phyloP scores from a whole-genome alignment of 2,888 invertebrate genomes.

The Pyrrhia umbra region DNA sequence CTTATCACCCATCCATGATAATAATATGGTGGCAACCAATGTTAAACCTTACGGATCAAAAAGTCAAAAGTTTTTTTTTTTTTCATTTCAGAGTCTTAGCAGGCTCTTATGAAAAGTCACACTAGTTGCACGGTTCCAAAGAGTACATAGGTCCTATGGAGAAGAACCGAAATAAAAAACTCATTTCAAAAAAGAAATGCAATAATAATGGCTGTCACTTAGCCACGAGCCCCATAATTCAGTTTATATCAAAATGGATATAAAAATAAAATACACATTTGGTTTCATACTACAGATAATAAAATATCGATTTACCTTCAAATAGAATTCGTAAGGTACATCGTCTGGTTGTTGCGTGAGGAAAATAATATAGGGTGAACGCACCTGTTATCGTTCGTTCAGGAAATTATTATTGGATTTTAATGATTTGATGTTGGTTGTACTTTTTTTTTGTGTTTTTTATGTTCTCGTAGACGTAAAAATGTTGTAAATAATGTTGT shows the following conservation, averaged over 20 bases:
- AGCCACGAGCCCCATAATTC: no score
- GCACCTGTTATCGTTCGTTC: conserved; percentile 24
- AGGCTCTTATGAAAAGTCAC: no score
- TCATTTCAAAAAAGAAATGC: no score
- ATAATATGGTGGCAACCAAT: no score
- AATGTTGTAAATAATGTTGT: background rate
- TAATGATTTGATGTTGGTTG: conserved; percentile 15
- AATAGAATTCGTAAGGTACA: conserved; percentile 1
- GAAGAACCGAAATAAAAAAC: no score
- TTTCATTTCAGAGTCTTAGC: no score
- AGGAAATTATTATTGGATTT: conserved; percentile 48
- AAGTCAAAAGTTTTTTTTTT: no score
- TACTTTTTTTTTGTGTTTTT: conserved; percentile 19
- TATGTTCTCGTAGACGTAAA: conserved; percentile 10
- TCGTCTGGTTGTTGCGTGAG: conserved; percentile 44
- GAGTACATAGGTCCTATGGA: no score
- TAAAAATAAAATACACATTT: conserved; percentile 7
- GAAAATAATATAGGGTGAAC: conserved; percentile 33
- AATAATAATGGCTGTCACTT: no score
- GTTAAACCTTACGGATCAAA: no score
- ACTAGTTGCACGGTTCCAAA: no score
- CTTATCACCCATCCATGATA: no score
- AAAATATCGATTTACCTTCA: conserved; percentile 42
- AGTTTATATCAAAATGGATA: background rate
- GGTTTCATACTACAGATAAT: conserved; percentile 12